phyloP scores from a whole-genome alignment of 1,140 invertebrate species.

The Pachyrhynchus sulphureomaculatus region DNA sequence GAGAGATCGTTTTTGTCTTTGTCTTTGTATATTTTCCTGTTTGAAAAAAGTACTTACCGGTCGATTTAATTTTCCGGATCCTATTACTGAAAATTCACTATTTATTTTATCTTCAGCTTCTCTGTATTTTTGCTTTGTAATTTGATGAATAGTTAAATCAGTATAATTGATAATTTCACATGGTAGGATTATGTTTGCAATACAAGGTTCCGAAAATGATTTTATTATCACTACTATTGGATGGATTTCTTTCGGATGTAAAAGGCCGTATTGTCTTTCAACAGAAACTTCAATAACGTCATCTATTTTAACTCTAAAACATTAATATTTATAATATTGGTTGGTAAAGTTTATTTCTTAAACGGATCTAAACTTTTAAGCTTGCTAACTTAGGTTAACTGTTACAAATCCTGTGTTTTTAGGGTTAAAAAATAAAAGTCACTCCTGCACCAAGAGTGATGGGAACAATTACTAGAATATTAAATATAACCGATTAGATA shows the following conservation, averaged over 20 bases:
- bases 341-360: too few relatives aligned
- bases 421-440: too few relatives aligned
- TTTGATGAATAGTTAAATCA: conserved; percentile 2
- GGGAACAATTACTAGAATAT: too few relatives aligned
- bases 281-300: conserved; percentile 7
- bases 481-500: too few relatives aligned
- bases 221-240: conserved; percentile 11
- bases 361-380: too few relatives aligned
- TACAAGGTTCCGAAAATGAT: conserved; percentile 11
- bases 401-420: too few relatives aligned
- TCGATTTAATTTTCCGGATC: background rate
- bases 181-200: background rate
- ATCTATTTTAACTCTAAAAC: conserved; percentile 15
- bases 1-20: too few relatives aligned
- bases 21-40: too few relatives aligned
- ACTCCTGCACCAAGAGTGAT: too few relatives aligned
- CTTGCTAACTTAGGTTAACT: too few relatives aligned
- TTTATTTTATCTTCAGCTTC: conserved; percentile 1
- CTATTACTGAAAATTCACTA: conserved; percentile 10
- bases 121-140: conserved; percentile 3
- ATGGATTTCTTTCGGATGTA: conserved; percentile 22
- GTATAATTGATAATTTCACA: conserved; percentile 15
- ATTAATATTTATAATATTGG: background rate
- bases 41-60: conserved; percentile 18
- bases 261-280: conserved; percentile 6